Base-by-base conservation (phyloP, 2,888 invertebrate species). In the Drosophila borealis region DNA sequence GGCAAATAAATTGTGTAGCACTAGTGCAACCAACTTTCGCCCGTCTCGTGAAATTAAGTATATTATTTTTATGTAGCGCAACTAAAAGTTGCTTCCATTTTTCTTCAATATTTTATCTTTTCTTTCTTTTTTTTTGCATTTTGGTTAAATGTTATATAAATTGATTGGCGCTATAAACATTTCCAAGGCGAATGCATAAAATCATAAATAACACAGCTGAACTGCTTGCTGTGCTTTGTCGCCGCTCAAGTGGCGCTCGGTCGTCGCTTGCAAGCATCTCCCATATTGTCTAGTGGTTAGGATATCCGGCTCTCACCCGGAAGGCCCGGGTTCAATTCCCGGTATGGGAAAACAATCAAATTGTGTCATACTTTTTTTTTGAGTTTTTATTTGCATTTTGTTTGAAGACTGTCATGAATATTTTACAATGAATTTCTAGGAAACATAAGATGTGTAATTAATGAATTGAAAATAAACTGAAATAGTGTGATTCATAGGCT, bases 241-340 rank as follows among this genome's bases (percentile, higher is more conserved):
- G 50, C 21, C 10, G 33, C 29, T 78, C 11, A 73, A 62, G 0
- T 45, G 8, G 1, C 11, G 9, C 8, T 61, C 46, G 8, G 8
- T 3, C 51, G 37, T 10, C 8, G 4, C 0, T 6, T 0, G 13
- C 1, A 39, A 6, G 1, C 46, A 57, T 34, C 57, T 91, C 91
- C 91, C 91, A 90, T 91, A 91, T 90, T 89, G 91, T 91, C 91
- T 91, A 92, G 91, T 91, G 90, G 91, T 84, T 91, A 91, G 90
- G 92, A 91, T 91, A 91, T 90, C 91, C 90, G 91, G 91, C 89
- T 91, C 90, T 91, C 91, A 91, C 91, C 91, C 91, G 90, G 91
- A 88, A 91, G 91, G 95, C 96, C 95, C 96, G 95, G 95, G 96
- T 96, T 96, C 95, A 95, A 95, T 96, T 95, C 95, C 96, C 96